Base-by-base conservation (phyloP, 1,140 invertebrate species). In the Pseudomyrmex pallidus region DNA sequence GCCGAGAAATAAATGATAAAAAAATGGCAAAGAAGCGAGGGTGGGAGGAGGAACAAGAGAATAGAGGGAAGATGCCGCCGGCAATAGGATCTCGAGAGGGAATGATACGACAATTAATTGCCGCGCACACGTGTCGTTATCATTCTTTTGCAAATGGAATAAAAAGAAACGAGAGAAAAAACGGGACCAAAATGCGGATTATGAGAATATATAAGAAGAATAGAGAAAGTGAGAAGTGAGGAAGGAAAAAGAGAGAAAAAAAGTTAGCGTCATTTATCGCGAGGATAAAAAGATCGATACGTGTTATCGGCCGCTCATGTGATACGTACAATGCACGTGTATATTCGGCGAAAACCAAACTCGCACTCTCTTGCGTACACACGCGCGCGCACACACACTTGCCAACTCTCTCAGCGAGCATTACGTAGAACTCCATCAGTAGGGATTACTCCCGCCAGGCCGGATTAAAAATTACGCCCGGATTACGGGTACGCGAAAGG, bases 381-480 rank as follows among this genome's bases (percentile, higher is more conserved):
- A 7, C 5, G 35, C 5, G 35, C 35, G 35, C 35, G 4, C 35
- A 35, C 35, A 35, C 4, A 5, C 57, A n/a, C 25, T 63, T 48
- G 46, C 70, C 59, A 57, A 35, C 35, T 70, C 66, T 70, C 66
- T 72, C 76, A 50, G n/a, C 70, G 17, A 13, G 70, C 59, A 82
- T 59, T 63, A 68, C 12, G 64, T 52, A 83, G 52, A 76, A 85
- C 84, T 74, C 64, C 68, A 70, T 82, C 82, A 80, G 63, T 59
- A 61, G 72, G 62, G 83, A 88, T 89, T 84, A 85, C 62, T 77
- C 48, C 22, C 2, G 62, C 56, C 80, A 83, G 72, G 52, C 52
- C 61, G 87, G 84, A 88, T 89, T 88, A 88, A 89, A 89, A 89
- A 89, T 89, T 88, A 89, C 87, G 74, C 84, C 46, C 63, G 87